Base-by-base conservation (phyloP, 2,888 invertebrate genomes). In the Drosophila sordidapex region DNA sequence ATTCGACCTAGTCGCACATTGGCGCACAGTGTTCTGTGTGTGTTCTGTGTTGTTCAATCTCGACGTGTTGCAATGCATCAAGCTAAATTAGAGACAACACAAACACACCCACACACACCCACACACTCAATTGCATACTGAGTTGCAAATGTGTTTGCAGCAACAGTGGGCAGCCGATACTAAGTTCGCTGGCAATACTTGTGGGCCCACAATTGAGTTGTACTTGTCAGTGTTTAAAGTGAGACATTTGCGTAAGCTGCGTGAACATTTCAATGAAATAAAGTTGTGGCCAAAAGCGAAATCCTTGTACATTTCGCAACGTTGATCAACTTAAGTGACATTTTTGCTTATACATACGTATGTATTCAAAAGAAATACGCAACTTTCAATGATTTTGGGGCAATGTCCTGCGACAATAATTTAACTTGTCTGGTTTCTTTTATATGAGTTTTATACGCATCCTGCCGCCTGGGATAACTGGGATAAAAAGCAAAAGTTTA, bases 231-330 rank as follows among this genome's bases (percentile, higher is more conserved):
- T 31, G 29, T 59, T 51, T 29, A 21, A 68, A 66, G 67, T 54
- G 49, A 67, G 75, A 64, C 57, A 68, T 79, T 58, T 66, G 64
- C 43, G 48, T 66, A 54, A 76, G 73, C 69, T 79, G 75, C 2
- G 33, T 49, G 56, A 77, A 60, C 64, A 70, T 74, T 83, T 80
- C 71, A 84, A 84, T 86, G 82, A 77, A 84, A 83, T 83, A 75
- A 86, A 72, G 81, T 54, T 67, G 49, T 52, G 60, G 29, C 53
- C 53, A 58, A 38, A 38, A 25, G 57, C 65, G 11, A n/a, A 35
- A 57, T 65, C 40, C 65, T 60, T 38, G 33, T 8, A 66, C 64
- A 49, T 25, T 67, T 62, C 35, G 5, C 51, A 43, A 60, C 43
- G 40, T 48, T 33, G 52, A 40, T 43, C 21, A 72, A 69, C 51